Evolutionary conservation across 2,888 invertebrate species (phyloP), one percentile per base, ranked within the genome.

Genomic region (Notodonta dromedarius): DNA sequence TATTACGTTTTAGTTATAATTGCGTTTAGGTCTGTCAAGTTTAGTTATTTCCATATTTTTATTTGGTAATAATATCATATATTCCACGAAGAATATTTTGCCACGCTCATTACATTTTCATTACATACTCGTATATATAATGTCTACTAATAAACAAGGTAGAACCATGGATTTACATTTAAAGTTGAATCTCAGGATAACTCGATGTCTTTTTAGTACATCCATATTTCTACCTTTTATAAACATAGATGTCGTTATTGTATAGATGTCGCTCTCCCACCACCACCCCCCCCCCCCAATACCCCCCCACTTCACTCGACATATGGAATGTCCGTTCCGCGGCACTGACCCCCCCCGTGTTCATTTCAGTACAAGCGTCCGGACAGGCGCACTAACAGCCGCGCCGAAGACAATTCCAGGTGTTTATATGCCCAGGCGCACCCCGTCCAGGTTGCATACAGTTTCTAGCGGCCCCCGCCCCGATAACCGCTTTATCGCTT

Each of bases 331-430:
- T 56, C 59, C 52, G 52, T 2, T 35, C 35, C 63, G 53, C 64
- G 66, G 73, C 79, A 82, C 80, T 86, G 80, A 86, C 80, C 72
- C 76, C 75, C 24, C 73, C 75, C 84, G 85, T 86, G 75, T 92
- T 93, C 90, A 89, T 93, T 93, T 91, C 93, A 93, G 93, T 93
- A 85, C 87, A 91, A 90, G 93, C 93, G 76, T 91, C 91, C 81
- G 93, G 93, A 82, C 93, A 93, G 86, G 93, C 93, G 77, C 87
- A 93, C 85, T 93, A 93, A 87, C 86, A 79, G 84, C 77, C 83
- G 87, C 79, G 82, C 74, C 70, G 88, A 87, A 83, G 88, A 88
- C 81, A 13, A 83, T 74, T 78, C 80, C 80, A 76, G 80, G 74
- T 79, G 80, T 81, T 78, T 85, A 85, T 87, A 84, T 85, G 84